These are phyloP conservation scores for Amblyteles armatorius DNA, from an alignment of 2,888 invertebrate species.

Conservation along the genomic window DNA sequence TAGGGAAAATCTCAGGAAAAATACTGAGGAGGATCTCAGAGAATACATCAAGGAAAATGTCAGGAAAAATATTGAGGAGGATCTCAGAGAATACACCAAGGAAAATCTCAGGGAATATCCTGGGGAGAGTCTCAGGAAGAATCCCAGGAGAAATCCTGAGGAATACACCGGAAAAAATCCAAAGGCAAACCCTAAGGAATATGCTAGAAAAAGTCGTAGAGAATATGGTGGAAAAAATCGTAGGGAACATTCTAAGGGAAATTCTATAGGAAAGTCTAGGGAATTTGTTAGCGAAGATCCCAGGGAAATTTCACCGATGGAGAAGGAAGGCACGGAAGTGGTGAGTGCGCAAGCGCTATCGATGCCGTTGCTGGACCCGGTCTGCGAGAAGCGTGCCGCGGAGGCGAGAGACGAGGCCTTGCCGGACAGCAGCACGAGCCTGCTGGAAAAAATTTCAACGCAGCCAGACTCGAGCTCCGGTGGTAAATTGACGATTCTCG, in stretches of 20 bases:
- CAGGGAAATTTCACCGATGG: neutral
- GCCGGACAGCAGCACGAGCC: slow-evolving; percentile 60
- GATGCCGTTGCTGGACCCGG: slow-evolving; percentile 47
- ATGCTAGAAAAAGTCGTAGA: too few relatives aligned
- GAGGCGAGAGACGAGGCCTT: neutral
- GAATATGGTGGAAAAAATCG: too few relatives aligned
- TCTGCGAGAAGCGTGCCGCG: neutral
- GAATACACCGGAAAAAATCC: too few relatives aligned
- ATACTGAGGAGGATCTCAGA: too few relatives aligned
- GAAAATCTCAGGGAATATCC: neutral
- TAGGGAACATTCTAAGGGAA: too few relatives aligned
- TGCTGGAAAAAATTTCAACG: neutral
- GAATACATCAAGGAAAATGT: neutral
- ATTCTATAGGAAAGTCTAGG: too few relatives aligned
- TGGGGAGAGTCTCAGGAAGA: too few relatives aligned
- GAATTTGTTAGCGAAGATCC: too few relatives aligned
- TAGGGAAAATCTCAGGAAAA: too few relatives aligned
- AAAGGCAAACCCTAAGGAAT: neutral
- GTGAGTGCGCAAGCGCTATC: neutral
- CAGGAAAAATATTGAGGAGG: too few relatives aligned
- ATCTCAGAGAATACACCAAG: too few relatives aligned
- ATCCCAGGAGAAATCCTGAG: too few relatives aligned
- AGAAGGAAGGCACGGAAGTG: neutral
- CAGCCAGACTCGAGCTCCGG: neutral
- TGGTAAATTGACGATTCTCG: slow-evolving; percentile 36